Evolutionary conservation across 2,888 invertebrate species (phyloP), one percentile per base, ranked within the genome.

Genomic region (Apodemia zela): DNA sequence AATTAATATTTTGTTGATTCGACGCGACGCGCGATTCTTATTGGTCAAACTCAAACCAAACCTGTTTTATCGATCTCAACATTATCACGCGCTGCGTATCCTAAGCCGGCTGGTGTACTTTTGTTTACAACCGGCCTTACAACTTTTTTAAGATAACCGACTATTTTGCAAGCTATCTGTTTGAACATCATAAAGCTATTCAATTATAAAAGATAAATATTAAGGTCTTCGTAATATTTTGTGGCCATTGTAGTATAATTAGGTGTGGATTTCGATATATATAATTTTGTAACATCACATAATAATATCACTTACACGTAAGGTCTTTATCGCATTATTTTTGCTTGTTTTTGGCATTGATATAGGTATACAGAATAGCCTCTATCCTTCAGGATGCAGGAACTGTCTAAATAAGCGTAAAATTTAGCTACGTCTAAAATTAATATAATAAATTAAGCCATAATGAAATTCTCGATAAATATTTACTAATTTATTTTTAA

Each of bases 281-380:
- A 15, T 42, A 21, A 21, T 21, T 21, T 42, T 42, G 42, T 59
- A 59, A 42, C 59, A 61, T 49, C 45, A 25, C 29, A 61, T 60
- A 60, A 61, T 60, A 60, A 29, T 60, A 60, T 45, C 38, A 45
- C 21, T 42, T 60, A 47, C 45, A 42, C 17, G 7, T 25, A 60
- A 38, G 38, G 10, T 38, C 7, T 11, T 38, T 11, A 38, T 11
- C 11, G 8, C 38, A 38, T 8, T 10, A 38, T 38, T 42, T 42
- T 42, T 42, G 42, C 13, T 10, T 13, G 13, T 42, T 42, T 42
- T 42, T 42, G 42, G 42, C 42, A 42, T 42, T 42, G 13, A 42
- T 15, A 15, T 8, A 38, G 13, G 0, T 38, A 13, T 42, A 4
- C 3, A 42, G 8, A 42, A 42, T 13, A 42, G 42, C 35, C 35